Base-by-base conservation (phyloP, 1,140 invertebrate genomes). In the Eriosoma lanigerum region DNA sequence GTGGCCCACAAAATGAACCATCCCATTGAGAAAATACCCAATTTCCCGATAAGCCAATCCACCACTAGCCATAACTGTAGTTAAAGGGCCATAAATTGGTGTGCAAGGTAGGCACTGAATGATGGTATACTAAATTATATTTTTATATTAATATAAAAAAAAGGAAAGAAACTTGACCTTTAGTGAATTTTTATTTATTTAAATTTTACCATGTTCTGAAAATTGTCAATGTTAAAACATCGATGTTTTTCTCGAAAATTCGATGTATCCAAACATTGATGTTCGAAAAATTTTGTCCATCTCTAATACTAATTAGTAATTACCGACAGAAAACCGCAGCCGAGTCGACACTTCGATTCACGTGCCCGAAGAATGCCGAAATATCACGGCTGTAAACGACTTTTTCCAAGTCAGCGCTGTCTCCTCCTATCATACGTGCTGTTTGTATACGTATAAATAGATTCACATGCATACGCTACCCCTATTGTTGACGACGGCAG, bases 171-270 rank as follows among this genome's bases (percentile, higher is more conserved):
- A 26, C n/a, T 12, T 62, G 24, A 62, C 58, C 58, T 29, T 62
- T 26, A 26, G 24, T 24, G 58, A 62, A 24, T 62, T n/a, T 24
- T 62, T 62, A 17, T 56, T 62, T 26, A 62, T 62, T 62, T 62
- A 29, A 64, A 64, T 64, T 64, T 64, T 64, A 26, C n/a, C 58
- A 62, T 62, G 58, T 62, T 64, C 26, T 29, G 60, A 64, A 64
- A 64, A 64, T 32, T 8, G 32, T 64, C 4, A 32, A 64, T 64
- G 60, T 64, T 64, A 64, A 58, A 58, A 64, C 60, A 64, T 64
- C 60, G 60, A 64, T 64, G 60, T 64, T 64, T 64, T 64, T n/a
- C n/a, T n/a, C n/a, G n/a, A 64, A 64, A 6, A 32, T 64, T 64
- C 60, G 29, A 64, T 64, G 26, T 58, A 58, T 58, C 56, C 8